Percentiles rank a stretch among this genome's conserved stretches.
Conservation (phyloP, 2,797 vertebrate species). For the Centroberyx gerrardi region DNA sequence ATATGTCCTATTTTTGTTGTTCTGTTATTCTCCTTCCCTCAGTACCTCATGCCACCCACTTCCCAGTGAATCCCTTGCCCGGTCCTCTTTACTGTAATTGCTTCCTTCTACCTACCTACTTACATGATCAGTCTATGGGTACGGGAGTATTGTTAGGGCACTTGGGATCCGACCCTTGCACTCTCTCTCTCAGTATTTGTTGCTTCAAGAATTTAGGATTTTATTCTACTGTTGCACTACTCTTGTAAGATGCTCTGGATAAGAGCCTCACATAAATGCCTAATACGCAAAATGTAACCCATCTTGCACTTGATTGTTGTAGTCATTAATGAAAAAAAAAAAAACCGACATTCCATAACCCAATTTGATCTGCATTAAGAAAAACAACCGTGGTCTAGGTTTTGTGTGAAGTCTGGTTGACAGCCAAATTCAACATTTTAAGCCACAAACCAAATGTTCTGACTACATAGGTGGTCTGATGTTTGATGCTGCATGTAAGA, state of each 20-base stretch:
- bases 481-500: slow-evolving; percentile 46
- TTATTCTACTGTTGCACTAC: slow-evolving; percentile 11
- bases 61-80: not conserved
- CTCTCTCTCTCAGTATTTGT: not conserved
- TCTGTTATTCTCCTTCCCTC: too few species aligned
- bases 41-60: too few species aligned
- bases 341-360: slow-evolving; percentile 30
- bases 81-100: slow-evolving; percentile 2
- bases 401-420: slow-evolving; percentile 67
- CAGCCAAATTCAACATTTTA: slow-evolving; percentile 80
- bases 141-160: not conserved
- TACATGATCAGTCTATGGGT: slow-evolving; percentile 12
- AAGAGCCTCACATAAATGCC: not conserved
- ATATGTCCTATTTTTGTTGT: not conserved
- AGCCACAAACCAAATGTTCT: slow-evolving; percentile 74
- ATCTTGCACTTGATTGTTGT: slow-evolving; percentile 32
- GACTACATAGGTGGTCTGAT: slow-evolving; percentile 82
- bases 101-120: not conserved
- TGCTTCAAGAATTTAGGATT: slow-evolving; percentile 1
- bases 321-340: slow-evolving; percentile 19
- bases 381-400: slow-evolving; percentile 55
- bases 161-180: not conserved
- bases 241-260: slow-evolving; percentile 8
- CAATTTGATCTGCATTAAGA: slow-evolving; percentile 56
- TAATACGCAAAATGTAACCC: slow-evolving; percentile 30